Base-by-base conservation (phyloP, 2,113 vertebrate species). In the Rana temporaria region DNA sequence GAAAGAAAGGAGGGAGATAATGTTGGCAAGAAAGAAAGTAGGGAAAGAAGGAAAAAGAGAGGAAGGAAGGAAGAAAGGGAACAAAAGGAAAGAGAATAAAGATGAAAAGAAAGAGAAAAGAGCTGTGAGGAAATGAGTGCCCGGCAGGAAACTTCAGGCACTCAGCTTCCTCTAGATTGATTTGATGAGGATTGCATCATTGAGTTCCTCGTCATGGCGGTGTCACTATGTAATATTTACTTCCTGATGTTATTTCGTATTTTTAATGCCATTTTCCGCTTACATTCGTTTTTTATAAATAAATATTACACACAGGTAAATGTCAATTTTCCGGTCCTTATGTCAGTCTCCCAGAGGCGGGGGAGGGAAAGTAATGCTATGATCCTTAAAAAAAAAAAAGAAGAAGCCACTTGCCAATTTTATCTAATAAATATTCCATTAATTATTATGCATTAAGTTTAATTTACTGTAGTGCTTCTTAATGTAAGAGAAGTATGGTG, bases 361-460 rank as follows among this genome's bases (percentile, higher is more conserved):
- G 34, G 12, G 12, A 26, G 48, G 53, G 53, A 11, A 67, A 24
- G 19, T 26, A 56, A 75, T 20, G 63, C 22, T 34, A 20, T n/a
- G 48, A 20, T 59, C 62, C 62, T 75, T 67, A 75, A 59, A 80
- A 78, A 79, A 78, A 75, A 59, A 80, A 66, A 79, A 78, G 9
- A 42, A 42, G 7, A 70, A 82, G 42, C 63, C 69, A 67, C 71
- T 82, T 82, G 80, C 63, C 80, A 66, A 67, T 82, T 75, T 75
- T 48, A 53, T 48, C 70, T 82, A 75, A 82, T 82, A 82, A 82
- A 82, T 82, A 82, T 82, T 82, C 62, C 71, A 82, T 82, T 82
- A 82, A 82, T 82, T 75, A 82, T 82, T 74, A 34, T 75, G 80
- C 80, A 82, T 82, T 82, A 82, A 74, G 62, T 74, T 82, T 82